phyloP scores from a whole-genome alignment of 2,113 vertebrate genomes.

The Hippocampus barbouri region DNA sequence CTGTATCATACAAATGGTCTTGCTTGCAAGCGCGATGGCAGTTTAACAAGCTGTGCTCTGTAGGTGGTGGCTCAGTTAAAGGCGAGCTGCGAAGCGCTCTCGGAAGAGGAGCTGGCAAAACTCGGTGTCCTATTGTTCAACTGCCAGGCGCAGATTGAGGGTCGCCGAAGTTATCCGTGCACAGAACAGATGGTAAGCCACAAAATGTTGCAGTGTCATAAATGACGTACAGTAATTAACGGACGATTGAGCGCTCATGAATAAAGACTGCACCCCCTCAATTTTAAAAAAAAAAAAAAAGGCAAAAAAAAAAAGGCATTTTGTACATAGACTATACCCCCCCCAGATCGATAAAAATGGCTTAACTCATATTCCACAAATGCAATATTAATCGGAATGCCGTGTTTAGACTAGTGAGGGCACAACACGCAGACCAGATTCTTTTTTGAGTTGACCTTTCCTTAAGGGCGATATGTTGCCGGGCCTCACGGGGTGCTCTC shows the following conservation, averaged over 20 bases:
- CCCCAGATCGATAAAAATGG: too few relatives aligned
- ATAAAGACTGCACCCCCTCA: too few relatives aligned
- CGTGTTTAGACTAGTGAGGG: too few relatives aligned
- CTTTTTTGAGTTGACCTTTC: too few relatives aligned
- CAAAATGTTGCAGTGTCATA: not conserved
- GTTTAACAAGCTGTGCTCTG: not conserved
- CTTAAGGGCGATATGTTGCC: not conserved
- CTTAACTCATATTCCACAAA: too few relatives aligned
- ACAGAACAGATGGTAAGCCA: constrained; percentile 66
- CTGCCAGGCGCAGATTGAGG: constrained; percentile 72
- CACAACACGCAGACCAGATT: too few relatives aligned
- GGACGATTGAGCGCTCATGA: too few relatives aligned
- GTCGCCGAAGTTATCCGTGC: constrained; percentile 61
- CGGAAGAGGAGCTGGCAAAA: constrained; percentile 76
- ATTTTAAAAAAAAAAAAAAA: too few relatives aligned
- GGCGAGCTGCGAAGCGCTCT: constrained; percentile 62
- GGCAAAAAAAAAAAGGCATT: too few relatives aligned
- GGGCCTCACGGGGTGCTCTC: not conserved
- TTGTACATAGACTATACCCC: too few relatives aligned
- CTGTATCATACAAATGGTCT: not conserved
- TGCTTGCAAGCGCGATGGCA: not conserved
- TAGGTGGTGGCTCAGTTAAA: constrained; percentile 69
- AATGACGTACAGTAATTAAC: too few relatives aligned
- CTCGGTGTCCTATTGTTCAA: constrained; percentile 73
- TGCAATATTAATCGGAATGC: too few relatives aligned